Evolutionary conservation across 1,140 invertebrate species (phyloP).

Genomic region (Hycleus cichorii): DNA sequence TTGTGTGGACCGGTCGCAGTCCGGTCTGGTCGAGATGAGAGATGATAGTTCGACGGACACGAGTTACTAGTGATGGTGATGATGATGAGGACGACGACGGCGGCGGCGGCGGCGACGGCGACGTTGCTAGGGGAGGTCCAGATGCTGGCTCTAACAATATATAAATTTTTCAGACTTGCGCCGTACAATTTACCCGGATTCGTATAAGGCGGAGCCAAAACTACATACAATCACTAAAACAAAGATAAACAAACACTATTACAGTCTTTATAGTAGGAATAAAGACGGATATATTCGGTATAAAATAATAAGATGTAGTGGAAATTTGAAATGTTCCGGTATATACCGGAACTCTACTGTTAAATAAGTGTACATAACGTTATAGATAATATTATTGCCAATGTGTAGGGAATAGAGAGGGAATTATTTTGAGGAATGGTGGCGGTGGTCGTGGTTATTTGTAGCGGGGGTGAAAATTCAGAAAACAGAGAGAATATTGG

Average conservation of each 20-base stretch:
- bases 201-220: no score
- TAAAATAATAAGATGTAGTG: no score
- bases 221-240: no score
- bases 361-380: no score
- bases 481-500: no score
- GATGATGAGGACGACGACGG: no score
- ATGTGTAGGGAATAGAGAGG: neutral
- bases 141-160: conserved; percentile 3
- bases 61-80: conserved; percentile 11
- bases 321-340: no score
- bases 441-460: neutral
- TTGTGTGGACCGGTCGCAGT: conserved; percentile 3
- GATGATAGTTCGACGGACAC: conserved; percentile 19
- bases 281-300: no score
- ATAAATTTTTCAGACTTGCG: neutral
- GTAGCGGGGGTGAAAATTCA: neutral
- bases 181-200: no score
- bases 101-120: neutral
- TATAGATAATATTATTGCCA: neutral
- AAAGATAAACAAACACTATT: no score
- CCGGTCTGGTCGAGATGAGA: neutral
- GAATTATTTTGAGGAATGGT: neutral
- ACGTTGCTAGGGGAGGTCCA: conserved; percentile 39
- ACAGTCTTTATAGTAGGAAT: no score
- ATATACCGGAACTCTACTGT: no score